These are phyloP conservation scores for Sinopyrophorus schimmeli DNA, from an alignment of 2,888 invertebrate genomes.

Conservation along the genomic window DNA sequence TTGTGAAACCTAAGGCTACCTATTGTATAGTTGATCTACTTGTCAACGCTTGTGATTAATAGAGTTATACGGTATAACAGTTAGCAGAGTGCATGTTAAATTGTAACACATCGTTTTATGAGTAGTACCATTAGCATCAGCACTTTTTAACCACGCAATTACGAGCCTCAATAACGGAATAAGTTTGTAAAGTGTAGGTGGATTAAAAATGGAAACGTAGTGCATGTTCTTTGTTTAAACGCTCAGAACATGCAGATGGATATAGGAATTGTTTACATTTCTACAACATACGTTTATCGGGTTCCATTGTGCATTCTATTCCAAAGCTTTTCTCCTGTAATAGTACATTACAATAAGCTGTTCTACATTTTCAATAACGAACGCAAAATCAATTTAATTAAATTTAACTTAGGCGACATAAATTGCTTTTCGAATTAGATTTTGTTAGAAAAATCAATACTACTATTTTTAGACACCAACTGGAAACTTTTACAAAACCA, in stretches of 20 bases:
- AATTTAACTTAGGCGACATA: no score
- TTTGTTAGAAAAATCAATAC: no score
- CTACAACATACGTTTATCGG: conserved; percentile 10
- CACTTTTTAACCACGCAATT: conserved; percentile 7
- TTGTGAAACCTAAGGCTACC: no score
- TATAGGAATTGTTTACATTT: conserved; percentile 1
- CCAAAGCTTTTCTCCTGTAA: no score
- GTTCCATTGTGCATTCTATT: conserved; percentile 6
- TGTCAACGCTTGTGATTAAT: conserved; percentile 13
- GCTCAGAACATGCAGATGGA: background rate
- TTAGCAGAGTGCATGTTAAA: conserved; percentile 4
- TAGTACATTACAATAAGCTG: no score
- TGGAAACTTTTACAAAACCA: no score
- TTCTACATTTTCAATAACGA: no score
- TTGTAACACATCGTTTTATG: conserved; percentile 11
- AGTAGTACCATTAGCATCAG: conserved; percentile 2
- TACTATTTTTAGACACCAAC: no score
- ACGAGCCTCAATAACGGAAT: conserved; percentile 7
- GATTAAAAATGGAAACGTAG: conserved; percentile 9
- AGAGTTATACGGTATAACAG: conserved; percentile 10
- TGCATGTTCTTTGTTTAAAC: background rate
- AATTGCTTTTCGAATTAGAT: no score
- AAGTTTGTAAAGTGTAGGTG: conserved; percentile 9
- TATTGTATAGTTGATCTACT: conserved; percentile 1
- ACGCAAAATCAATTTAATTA: no score